Conservation (phyloP, 2,113 vertebrate species). For the Carassius carassius region DNA sequence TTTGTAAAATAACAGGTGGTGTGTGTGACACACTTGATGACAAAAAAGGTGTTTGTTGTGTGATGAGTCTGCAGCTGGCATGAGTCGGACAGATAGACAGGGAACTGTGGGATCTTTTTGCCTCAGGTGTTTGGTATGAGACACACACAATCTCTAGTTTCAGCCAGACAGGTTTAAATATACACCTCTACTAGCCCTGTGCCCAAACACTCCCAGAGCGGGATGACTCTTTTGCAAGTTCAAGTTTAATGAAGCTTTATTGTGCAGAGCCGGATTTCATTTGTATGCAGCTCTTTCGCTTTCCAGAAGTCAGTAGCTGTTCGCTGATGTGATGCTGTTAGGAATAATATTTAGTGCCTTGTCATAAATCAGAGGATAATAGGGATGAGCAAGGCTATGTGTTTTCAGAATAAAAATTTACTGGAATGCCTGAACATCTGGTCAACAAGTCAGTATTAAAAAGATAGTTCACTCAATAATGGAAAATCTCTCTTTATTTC, state of each 20-base stretch:
- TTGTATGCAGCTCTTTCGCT: neutral
- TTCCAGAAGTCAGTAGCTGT: neutral
- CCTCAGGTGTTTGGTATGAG: slow-evolving; percentile 48
- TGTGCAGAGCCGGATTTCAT: neutral
- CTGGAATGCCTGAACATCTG: neutral
- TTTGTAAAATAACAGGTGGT: slow-evolving; percentile 15
- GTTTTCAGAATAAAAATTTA: neutral
- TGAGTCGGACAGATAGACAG: slow-evolving; percentile 1
- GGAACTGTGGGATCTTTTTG: slow-evolving; percentile 26
- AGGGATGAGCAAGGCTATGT: neutral
- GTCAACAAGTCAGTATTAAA: neutral
- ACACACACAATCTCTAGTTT: slow-evolving; percentile 37
- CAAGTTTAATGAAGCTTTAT: slow-evolving; percentile 21
- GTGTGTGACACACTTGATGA: neutral
- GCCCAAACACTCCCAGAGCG: slow-evolving; percentile 26
- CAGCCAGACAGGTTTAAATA: slow-evolving; percentile 46
- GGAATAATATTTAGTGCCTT: neutral
- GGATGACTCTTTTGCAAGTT: neutral
- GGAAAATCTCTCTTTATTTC: neutral
- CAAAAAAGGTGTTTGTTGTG: slow-evolving; percentile 11
- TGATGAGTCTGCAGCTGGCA: neutral
- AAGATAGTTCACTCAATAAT: neutral
- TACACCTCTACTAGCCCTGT: slow-evolving; percentile 38
- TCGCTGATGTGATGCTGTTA: neutral
- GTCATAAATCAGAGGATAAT: neutral